Conservation (phyloP, 2,888 invertebrate species). For the Stenotaenia linearis region DNA sequence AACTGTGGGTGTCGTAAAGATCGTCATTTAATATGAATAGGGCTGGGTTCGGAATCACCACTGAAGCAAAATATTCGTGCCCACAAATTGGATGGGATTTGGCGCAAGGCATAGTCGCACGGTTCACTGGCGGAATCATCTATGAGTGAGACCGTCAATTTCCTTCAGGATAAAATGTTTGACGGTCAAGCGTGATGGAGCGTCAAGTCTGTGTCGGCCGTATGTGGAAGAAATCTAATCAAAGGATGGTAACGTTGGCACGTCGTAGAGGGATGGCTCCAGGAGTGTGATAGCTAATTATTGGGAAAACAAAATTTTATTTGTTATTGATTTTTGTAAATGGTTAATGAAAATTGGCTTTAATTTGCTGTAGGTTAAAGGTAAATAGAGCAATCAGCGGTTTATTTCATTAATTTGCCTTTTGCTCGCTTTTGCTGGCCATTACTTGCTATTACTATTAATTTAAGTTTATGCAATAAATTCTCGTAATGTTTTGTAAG, state of each 20-base stretch:
- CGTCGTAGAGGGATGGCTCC: too few species aligned
- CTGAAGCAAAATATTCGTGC: constrained; percentile 12
- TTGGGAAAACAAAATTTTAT: too few species aligned
- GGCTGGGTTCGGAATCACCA: not conserved
- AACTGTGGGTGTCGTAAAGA: constrained; percentile 12
- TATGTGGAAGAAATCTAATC: not conserved
- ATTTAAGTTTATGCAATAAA: too few species aligned
- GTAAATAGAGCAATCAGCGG: not conserved
- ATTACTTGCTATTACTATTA: too few species aligned
- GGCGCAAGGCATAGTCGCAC: not conserved
- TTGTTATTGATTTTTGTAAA: too few species aligned
- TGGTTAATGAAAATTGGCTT: not conserved
- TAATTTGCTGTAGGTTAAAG: not conserved
- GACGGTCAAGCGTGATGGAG: constrained; percentile 19
- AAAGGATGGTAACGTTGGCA: not conserved
- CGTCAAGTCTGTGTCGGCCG: not conserved
- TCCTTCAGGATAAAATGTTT: constrained; percentile 14
- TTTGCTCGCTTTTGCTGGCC: too few species aligned
- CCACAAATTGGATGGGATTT: constrained; percentile 26
- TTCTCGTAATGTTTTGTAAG: too few species aligned
- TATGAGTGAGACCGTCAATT: constrained; percentile 19
- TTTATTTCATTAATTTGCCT: too few species aligned
- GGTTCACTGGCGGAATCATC: not conserved
- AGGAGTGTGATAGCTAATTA: too few species aligned
- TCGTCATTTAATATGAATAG: constrained; percentile 24